A percentile compares a stretch with the other conserved stretches of the same genome.
Conservation (phyloP, 2,113 vertebrate species). For the Gymnarchus niloticus region DNA sequence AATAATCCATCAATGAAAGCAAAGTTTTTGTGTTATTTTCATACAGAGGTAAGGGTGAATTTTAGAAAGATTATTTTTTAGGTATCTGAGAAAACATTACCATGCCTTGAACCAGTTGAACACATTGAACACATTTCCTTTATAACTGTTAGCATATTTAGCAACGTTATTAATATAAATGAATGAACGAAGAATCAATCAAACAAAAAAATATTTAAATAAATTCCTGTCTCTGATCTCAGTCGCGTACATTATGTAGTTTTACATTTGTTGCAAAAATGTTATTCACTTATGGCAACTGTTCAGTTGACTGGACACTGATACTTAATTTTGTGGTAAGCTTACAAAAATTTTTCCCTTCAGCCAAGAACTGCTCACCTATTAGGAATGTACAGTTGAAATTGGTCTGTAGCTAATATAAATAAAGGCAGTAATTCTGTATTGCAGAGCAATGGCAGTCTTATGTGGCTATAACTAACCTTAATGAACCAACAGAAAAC, state of each 20-base stretch:
- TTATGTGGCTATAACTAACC: constrained; percentile 20
- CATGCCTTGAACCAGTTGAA: no score
- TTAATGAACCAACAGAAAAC: constrained; percentile 6
- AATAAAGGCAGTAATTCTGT: constrained; percentile 48
- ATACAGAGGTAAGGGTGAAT: no score
- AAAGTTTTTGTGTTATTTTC: no score
- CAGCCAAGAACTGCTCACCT: constrained; percentile 61
- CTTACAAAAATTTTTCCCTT: constrained; percentile 52
- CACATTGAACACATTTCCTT: no score
- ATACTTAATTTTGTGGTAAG: constrained; percentile 50
- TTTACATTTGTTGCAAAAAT: constrained; percentile 54
- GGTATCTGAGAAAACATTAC: no score
- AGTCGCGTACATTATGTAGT: constrained; percentile 53
- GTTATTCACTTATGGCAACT: constrained; percentile 50
- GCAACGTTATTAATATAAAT: no score
- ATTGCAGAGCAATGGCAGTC: constrained; percentile 42
- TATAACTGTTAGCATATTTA: no score
- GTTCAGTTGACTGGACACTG: constrained; percentile 49
- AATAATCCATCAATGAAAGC: no score
- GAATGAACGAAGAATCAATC: constrained; percentile 54
- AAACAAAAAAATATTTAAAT: constrained; percentile 53
- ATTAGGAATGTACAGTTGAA: constrained; percentile 66
- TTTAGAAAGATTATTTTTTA: no score
- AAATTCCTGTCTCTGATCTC: constrained; percentile 49
- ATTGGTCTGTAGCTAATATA: constrained; percentile 54